These are phyloP conservation scores for Pituophis catenifer DNA, from an alignment of 2,113 vertebrate genomes.

Conservation along the genomic window DNA sequence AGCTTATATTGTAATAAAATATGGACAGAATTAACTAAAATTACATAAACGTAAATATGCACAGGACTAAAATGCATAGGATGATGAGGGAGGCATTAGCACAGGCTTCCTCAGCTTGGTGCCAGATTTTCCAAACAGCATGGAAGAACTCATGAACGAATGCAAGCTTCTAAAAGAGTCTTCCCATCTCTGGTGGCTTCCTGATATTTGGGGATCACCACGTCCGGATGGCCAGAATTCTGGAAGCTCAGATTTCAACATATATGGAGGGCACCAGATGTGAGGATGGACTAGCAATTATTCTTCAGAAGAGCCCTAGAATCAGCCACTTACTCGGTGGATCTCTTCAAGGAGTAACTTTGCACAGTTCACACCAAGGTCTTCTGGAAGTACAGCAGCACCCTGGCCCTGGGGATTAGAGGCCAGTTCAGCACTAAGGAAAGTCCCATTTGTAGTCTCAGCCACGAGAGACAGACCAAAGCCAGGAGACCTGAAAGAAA, in stretches of 20 bases:
- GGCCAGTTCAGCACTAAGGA: constrained; percentile 87
- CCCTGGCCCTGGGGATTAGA: constrained; percentile 92
- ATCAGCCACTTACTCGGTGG: constrained; percentile 77
- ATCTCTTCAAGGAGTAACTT: constrained; percentile 91
- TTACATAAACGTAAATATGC: not conserved
- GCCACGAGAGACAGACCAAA: constrained; percentile 90
- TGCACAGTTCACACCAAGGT: constrained; percentile 88
- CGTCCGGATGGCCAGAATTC: not conserved
- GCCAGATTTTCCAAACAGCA: not conserved
- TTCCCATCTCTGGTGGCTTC: not conserved
- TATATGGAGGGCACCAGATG: not conserved
- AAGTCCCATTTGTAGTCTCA: constrained; percentile 84
- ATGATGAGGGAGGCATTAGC: not conserved
- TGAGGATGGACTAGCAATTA: not conserved
- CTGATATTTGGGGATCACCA: not conserved
- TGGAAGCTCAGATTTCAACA: not conserved
- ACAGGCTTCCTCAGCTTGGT: not conserved
- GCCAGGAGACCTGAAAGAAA: constrained; percentile 84
- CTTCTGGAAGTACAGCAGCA: constrained; percentile 82
- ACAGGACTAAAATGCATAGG: not conserved
- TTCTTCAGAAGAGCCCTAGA: not conserved
- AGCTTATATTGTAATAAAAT: not conserved
- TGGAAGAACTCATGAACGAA: not conserved
- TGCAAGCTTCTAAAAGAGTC: not conserved
- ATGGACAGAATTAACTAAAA: not conserved